Evolutionary conservation across 2,888 invertebrate species (phyloP), one percentile per base, ranked within the genome.

Genomic region (Strigamia maritima): DNA sequence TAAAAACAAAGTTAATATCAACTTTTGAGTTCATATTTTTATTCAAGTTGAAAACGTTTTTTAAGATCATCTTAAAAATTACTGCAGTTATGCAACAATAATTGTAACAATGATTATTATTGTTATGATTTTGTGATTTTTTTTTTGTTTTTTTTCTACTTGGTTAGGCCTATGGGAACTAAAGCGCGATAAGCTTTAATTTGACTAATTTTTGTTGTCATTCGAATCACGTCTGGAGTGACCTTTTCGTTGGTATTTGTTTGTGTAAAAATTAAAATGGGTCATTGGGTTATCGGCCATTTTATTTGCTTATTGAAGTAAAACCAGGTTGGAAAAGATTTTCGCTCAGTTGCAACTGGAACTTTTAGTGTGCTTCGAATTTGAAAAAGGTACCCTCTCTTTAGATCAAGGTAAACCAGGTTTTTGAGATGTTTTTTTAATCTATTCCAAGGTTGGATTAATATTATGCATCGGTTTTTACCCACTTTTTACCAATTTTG

Each of bases 231-330:
- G 70, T 70, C 65, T 12, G 14, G n/a, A 26, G 28, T 70, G 70
- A 70, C 70, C 70, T 70, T 70, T 70, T 70, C 28, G 28, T 12
- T 26, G 70, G 26, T 70, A 28, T 28, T 28, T 28, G 70, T 70
- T 70, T 70, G 70, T 22, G 60, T 26, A 70, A 70, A 70, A 70
- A 70, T 70, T 70, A 70, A 70, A 70, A 70, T 70, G 70, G 70
- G 70, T 70, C 70, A 70, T 70, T 70, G 70, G 70, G 70, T 70
- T 70, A 70, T 70, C 70, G 70, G 70, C 70, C 70, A 70, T 70
- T 70, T 70, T 70, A 70, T 70, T 70, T 70, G 70, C 70, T 70
- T 28, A 70, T 70, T 70, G 16, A 28, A 70, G 70, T 70, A 70
- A 70, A 70, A 70, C 70, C 70, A 26, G 70, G 28, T 28, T 70